Evolutionary conservation across 2,888 invertebrate genomes (phyloP).

Genomic region (Isoperla grammatica): DNA sequence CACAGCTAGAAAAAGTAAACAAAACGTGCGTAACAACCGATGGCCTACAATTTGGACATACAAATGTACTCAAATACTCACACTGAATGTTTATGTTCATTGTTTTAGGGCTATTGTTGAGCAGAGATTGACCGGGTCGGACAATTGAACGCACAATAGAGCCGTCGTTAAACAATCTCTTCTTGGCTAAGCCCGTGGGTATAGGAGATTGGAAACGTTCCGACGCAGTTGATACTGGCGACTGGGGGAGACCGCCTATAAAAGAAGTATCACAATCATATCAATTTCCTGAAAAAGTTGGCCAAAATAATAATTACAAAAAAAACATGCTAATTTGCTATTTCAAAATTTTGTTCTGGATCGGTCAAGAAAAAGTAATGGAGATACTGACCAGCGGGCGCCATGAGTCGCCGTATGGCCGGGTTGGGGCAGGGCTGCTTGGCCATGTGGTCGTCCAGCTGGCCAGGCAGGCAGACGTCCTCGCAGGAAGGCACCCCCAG

Average conservation of each 20-base stretch:
- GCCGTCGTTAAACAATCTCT: slow-evolving; percentile 40
- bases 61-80: slow-evolving; percentile 27
- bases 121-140: slow-evolving; percentile 53
- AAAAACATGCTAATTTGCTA: background rate
- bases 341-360: background rate
- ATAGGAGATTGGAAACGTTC: slow-evolving; percentile 63
- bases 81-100: slow-evolving; percentile 32
- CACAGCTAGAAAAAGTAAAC: slow-evolving; percentile 30
- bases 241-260: slow-evolving; percentile 33
- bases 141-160: slow-evolving; percentile 32
- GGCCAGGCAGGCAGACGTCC: slow-evolving; percentile 62
- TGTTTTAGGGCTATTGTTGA: slow-evolving; percentile 34
- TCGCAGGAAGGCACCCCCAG: slow-evolving; percentile 69
- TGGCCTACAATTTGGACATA: no score
- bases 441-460: slow-evolving; percentile 36
- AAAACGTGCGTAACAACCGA: no score
- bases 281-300: no score
- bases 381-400: slow-evolving; percentile 13
- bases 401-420: slow-evolving; percentile 29
- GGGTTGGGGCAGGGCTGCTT: slow-evolving; percentile 34
- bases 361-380: no score
- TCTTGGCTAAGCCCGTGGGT: slow-evolving; percentile 44
- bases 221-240: slow-evolving; percentile 36
- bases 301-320: background rate
- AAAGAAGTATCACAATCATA: no score